Evolutionary conservation across 2,888 invertebrate species (phyloP), one percentile per base, ranked within the genome.

Genomic region (Apodemia mormo): DNA sequence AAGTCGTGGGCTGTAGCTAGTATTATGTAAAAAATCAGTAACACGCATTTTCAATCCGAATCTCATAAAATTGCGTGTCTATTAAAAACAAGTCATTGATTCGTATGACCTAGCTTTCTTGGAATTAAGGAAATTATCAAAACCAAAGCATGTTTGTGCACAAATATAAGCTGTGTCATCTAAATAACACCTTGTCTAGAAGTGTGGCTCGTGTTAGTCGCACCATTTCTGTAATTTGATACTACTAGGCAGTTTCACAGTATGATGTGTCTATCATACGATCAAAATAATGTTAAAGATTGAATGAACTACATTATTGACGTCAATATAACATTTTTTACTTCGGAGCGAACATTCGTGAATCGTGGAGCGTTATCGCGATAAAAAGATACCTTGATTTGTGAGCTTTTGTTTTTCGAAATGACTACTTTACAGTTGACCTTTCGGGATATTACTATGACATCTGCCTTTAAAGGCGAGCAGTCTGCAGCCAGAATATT

Each of bases 51-150:
- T 30, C 33, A 33, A 5, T 61, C 33, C 12, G 30, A 14, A 61
- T 33, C 61, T 30, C 52, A 65, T 30, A 52, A 54, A 61, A n/a
- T 54, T 65, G 68, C 65, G 68, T 65, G 68, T 54, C 29, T 43
- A 54, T 14, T 33, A 69, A 43, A 68, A 69, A 7, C 65, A 54
- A 40, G 71, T 74, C 74, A 69, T 68, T 68, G 68, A 58, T 75
- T 75, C 76, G 75, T 74, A 73, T 84, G 82, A 83, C 80, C 75
- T 76, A 72, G 82, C 77, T 83, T 88, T 87, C 88, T 79, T 76
- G 81, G 85, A 85, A 89, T 80, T 81, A 78, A 80, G 83, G 85
- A 83, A 84, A 84, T 78, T 80, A 81, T 84, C 79, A 80, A 81
- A 81, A 76, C 80, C 80, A 77, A 76, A 76, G 76, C 73, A 76